Conservation (phyloP, 2,797 vertebrate species). For the Lophotriccus pileatus region DNA sequence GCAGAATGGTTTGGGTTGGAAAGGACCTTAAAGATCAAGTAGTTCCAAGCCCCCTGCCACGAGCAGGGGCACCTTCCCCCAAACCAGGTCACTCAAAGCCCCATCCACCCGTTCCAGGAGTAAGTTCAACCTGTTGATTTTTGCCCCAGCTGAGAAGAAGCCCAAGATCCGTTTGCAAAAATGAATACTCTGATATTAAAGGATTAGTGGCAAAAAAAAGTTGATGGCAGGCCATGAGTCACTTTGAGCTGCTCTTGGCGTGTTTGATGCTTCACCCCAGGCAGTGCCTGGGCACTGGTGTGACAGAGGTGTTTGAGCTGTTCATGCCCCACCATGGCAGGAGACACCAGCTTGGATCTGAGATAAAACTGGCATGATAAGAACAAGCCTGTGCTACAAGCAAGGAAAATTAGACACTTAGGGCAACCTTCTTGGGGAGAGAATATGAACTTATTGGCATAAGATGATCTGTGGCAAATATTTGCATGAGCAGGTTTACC, state of each 20-base stretch:
- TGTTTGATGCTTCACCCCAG: neutral
- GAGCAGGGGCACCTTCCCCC: neutral
- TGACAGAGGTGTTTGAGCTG: neutral
- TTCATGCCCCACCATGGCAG: accelerated
- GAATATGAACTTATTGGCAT: accelerated
- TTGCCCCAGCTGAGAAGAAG: neutral
- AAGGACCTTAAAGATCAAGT: neutral
- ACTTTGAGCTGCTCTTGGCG: neutral
- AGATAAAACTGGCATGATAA: neutral
- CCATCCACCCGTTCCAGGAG: neutral
- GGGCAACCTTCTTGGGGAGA: accelerated
- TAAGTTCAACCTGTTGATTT: neutral
- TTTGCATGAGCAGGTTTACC: neutral
- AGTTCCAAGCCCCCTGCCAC: accelerated
- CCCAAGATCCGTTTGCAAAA: neutral
- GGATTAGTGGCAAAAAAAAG: neutral
- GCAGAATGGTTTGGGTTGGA: neutral
- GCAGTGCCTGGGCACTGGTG: neutral
- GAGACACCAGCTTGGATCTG: neutral
- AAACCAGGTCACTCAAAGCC: neutral
- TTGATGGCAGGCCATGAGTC: neutral
- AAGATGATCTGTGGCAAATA: neutral
- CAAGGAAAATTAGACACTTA: neutral
- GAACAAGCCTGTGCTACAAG: neutral
- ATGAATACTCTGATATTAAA: neutral